A percentile compares a stretch with the other conserved stretches of the same genome.
Conservation (phyloP, 92 coral and sea anemone genomes). For the Siderastrea siderea region DNA sequence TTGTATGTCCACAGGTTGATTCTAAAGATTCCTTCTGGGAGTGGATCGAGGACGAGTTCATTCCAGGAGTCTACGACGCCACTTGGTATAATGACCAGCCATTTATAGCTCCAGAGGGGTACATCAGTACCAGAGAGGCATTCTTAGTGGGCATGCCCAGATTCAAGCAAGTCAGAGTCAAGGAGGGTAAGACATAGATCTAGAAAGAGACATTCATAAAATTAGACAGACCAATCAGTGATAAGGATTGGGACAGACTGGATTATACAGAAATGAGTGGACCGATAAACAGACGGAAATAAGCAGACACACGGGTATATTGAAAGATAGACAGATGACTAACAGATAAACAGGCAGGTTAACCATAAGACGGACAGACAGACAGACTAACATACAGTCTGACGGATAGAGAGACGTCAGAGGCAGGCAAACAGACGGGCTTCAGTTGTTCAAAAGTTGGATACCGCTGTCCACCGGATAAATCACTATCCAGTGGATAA, state of each 20-base stretch:
- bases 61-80: constrained; percentile 88
- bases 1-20: constrained; percentile 51
- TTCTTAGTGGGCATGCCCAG: constrained; percentile 99
- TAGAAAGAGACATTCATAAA: too few species aligned
- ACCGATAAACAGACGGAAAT: too few species aligned
- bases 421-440: background rate
- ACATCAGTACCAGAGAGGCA: constrained; percentile 77
- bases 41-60: constrained; percentile 80
- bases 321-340: background rate
- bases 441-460: too few species aligned
- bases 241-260: too few species aligned
- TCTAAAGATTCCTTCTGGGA: constrained; percentile 78
- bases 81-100: constrained; percentile 82
- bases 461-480: too few species aligned
- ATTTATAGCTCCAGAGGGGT: constrained; percentile 80
- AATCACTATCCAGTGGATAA: too few species aligned
- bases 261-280: too few species aligned
- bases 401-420: too few species aligned
- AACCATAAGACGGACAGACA: too few species aligned
- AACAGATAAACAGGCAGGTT: background rate
- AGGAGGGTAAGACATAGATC: constrained; percentile 65
- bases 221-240: too few species aligned
- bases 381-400: too few species aligned
- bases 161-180: constrained; percentile 85
- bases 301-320: too few species aligned